A percentile compares a stretch with the other conserved stretches of the same genome.
These are phyloP conservation scores for Aldabrachelys gigantea DNA, from an alignment of 2,113 vertebrate genomes.

Conservation along the genomic window DNA sequence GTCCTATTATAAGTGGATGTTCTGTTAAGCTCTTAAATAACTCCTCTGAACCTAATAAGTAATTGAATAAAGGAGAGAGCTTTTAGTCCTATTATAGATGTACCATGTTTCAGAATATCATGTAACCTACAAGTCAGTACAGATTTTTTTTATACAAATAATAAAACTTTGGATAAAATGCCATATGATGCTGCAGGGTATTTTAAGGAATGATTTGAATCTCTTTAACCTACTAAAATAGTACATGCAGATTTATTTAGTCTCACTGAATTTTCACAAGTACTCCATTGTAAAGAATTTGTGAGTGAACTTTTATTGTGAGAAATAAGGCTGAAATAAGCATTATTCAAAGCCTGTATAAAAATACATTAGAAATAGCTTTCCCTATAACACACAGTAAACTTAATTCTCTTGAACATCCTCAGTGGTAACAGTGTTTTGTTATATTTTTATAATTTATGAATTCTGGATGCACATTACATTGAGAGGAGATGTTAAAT, in stretches of 20 bases:
- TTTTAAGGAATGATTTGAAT: constrained; percentile 45
- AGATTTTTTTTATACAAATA: constrained; percentile 35
- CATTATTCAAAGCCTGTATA: not conserved
- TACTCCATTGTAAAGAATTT: constrained; percentile 9
- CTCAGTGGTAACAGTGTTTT: constrained; percentile 45
- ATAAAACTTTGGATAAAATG: constrained; percentile 58
- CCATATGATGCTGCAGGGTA: not conserved
- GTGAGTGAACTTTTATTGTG: not conserved
- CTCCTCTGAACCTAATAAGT: constrained; percentile 63
- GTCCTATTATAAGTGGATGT: constrained; percentile 50
- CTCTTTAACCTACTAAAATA: constrained; percentile 35
- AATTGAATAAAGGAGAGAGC: constrained; percentile 48
- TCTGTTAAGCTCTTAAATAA: constrained; percentile 60
- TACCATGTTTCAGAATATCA: constrained; percentile 53
- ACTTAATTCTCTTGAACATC: constrained; percentile 12
- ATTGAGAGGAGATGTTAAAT: not conserved
- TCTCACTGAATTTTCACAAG: constrained; percentile 39
- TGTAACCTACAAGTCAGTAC: constrained; percentile 57
- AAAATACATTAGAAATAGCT: constrained; percentile 49
- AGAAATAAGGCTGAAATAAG: not conserved
- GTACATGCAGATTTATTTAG: constrained; percentile 12
- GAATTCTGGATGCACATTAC: not conserved
- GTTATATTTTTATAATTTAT: constrained; percentile 23
- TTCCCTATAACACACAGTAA: constrained; percentile 41
- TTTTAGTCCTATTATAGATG: constrained; percentile 26